Conservation (phyloP, 2,113 vertebrate genomes). For the Raja brachyura region DNA sequence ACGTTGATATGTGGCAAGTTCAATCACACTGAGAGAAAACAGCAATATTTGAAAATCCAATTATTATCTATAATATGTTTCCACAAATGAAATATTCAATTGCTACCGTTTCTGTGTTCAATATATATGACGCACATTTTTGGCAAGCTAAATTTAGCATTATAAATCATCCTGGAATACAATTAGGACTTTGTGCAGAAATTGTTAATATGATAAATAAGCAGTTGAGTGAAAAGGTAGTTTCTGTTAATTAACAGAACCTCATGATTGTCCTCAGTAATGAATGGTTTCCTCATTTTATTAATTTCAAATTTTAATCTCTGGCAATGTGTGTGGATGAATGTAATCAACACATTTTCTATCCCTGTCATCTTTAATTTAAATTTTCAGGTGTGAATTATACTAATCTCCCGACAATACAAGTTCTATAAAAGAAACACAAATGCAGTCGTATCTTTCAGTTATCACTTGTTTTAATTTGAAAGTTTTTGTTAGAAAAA, state of each 20-base stretch:
- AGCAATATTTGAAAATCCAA: neutral
- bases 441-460: neutral
- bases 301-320: neutral
- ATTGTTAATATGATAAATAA: neutral
- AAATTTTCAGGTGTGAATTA: neutral
- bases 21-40: neutral
- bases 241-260: neutral
- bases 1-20: neutral
- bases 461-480: conserved; percentile 10
- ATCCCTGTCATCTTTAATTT: neutral
- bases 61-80: neutral
- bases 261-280: neutral
- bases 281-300: neutral
- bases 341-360: neutral
- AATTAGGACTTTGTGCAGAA: neutral
- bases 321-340: neutral
- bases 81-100: neutral
- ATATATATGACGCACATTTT: neutral
- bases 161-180: neutral
- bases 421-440: neutral
- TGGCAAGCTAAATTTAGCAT: neutral
- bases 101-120: neutral
- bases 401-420: neutral
- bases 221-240: neutral
- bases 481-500: neutral